Evolutionary conservation across 2,888 invertebrate genomes (phyloP), one percentile per base, ranked within the genome.

Genomic region (Odontothrips loti): DNA sequence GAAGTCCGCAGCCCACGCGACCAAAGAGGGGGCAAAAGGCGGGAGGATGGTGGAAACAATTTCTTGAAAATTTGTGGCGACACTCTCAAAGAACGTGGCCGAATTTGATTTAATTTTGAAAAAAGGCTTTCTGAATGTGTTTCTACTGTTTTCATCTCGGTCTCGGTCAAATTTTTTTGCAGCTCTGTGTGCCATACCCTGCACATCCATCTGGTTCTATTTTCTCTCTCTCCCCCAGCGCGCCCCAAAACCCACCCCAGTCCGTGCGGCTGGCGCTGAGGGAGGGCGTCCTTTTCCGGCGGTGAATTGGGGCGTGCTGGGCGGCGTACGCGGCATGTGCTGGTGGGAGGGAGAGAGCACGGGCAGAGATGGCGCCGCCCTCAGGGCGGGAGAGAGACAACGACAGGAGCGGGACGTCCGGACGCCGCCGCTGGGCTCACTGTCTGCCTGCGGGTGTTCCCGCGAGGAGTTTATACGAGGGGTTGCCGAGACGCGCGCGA

Each of bases 211-310:
- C 34, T 43, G 34, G 34, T 43, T 58, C n/a, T 17, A 58, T 58
- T 58, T 10, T 58, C 20, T 58, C 58, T n/a, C 58, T 17, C 58
- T 15, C 11, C 51, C 15, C 51, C 51, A 15, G 20, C 34, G 20
- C 58, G 58, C 58, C 58, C 58, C 58, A 20, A 17, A 17, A 6
- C 58, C 17, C 58, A 17, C 58, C 20, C 58, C n/a, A 58, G 20
- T 58, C 34, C 34, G 34, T 43, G 34, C 34, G 34, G 34, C 34
- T 43, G n/a, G n/a, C n/a, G n/a, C 34, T 15, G 20, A 20, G 68
- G 68, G 68, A 75, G 68, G 68, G 68, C 27, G 68, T 75, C 68
- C 68, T 27, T n/a, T 75, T 75, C 68, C 68, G 68, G 68, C 68
- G 68, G 68, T 27, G 68, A 75, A 75, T 75, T 75, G 68, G 68